Evolutionary conservation across 1,140 invertebrate species (phyloP).

Genomic region (Cydia amplana): DNA sequence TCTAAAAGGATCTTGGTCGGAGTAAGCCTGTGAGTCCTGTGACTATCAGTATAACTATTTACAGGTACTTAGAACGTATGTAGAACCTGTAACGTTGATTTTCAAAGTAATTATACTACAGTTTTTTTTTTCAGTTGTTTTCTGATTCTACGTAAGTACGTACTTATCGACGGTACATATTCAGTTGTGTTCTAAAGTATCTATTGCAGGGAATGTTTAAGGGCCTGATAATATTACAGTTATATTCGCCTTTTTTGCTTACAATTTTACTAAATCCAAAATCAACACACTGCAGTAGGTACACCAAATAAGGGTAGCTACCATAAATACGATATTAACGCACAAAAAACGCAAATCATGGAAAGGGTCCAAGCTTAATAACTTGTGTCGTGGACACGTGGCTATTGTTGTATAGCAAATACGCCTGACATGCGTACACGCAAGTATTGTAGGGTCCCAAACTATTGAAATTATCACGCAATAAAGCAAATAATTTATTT

Average conservation of each 20-base stretch:
- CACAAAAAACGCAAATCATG: constrained; percentile 27
- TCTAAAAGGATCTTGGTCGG: no score
- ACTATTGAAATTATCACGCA: neutral
- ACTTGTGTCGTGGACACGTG: constrained; percentile 19
- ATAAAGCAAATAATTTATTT: no score
- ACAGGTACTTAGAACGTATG: no score
- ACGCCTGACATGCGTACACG: neutral
- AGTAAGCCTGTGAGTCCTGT: no score
- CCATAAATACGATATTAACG: neutral
- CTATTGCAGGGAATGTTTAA: neutral
- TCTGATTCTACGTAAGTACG: no score
- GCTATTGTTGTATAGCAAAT: constrained; percentile 1
- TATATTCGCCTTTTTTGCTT: neutral
- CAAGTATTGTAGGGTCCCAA: neutral
- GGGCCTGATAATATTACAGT: neutral
- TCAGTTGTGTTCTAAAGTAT: no score
- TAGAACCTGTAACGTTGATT: no score
- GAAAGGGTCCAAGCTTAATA: neutral
- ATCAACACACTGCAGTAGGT: neutral
- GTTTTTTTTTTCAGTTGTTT: no score
- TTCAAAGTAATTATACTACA: no score
- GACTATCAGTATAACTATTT: no score
- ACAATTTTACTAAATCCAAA: neutral
- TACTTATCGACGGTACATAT: no score
- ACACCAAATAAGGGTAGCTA: neutral